Evolutionary conservation across 2,797 vertebrate species (phyloP).

Genomic region (Melanotaenia nigrans): DNA sequence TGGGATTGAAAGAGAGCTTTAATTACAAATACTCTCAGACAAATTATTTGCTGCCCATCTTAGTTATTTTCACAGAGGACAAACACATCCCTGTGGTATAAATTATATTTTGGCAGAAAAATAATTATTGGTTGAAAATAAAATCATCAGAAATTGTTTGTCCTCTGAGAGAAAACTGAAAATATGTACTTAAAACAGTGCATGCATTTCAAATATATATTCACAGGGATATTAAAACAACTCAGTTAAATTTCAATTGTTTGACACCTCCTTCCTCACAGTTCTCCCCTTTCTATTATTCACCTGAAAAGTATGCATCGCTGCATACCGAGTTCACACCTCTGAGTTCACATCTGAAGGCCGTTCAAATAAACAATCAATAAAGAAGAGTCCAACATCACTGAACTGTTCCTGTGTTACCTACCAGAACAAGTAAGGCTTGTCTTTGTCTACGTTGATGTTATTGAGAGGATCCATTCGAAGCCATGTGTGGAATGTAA

Average conservation of each 20-base stretch:
- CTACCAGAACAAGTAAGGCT: slow-evolving; percentile 98
- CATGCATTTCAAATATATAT: slow-evolving; percentile 1
- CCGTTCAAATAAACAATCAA: slow-evolving; percentile 7
- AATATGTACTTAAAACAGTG: no score
- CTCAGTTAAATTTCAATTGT: background rate
- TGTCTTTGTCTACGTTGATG: slow-evolving; percentile 98
- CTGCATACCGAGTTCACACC: background rate
- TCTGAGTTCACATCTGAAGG: background rate
- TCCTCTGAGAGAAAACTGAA: slow-evolving; percentile 32
- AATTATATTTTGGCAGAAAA: slow-evolving; percentile 70
- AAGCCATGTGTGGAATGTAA: slow-evolving; percentile 98
- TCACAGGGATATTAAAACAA: background rate
- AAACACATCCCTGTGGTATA: slow-evolving; percentile 58
- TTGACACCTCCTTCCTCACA: background rate
- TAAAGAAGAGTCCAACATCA: background rate
- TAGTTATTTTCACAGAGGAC: slow-evolving; percentile 45
- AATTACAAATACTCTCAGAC: slow-evolving; percentile 55
- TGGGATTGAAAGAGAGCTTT: slow-evolving; percentile 49
- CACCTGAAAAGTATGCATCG: background rate
- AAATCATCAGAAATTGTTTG: slow-evolving; percentile 40
- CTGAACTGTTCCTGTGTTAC: slow-evolving; percentile 55
- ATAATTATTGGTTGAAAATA: slow-evolving; percentile 71
- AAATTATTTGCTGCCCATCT: slow-evolving; percentile 15
- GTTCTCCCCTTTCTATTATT: background rate
- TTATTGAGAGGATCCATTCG: slow-evolving; percentile 99